Conservation (phyloP, 2,888 invertebrate species). For the Steinernema hermaphroditum region DNA sequence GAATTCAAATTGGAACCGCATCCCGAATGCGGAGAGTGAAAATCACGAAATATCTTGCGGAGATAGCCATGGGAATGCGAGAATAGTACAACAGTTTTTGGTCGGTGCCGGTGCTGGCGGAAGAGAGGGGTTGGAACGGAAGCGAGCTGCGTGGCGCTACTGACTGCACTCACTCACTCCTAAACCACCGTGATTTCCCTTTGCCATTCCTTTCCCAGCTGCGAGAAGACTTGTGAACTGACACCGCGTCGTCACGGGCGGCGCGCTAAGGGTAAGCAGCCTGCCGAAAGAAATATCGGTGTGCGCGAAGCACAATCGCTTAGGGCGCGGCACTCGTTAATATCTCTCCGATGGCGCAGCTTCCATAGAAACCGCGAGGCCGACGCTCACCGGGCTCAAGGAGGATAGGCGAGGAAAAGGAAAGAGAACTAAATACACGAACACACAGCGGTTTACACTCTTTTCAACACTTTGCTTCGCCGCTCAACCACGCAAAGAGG, state of each 20-base stretch:
- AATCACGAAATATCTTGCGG: too few relatives aligned
- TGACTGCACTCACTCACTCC: not conserved
- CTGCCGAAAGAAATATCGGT: slow-evolving; percentile 24
- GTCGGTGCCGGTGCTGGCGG: not conserved
- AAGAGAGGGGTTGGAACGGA: not conserved
- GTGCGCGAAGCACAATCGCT: slow-evolving; percentile 20
- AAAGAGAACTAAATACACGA: slow-evolving; percentile 8
- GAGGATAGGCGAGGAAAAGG: not conserved
- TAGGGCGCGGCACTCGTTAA: slow-evolving; percentile 29
- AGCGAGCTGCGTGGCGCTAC: not conserved
- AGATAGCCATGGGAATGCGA: not conserved
- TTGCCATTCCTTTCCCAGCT: not conserved
- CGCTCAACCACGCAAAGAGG: not conserved
- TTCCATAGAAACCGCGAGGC: slow-evolving; percentile 22
- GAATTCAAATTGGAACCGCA: slow-evolving; percentile 7
- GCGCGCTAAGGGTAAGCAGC: slow-evolving; percentile 24
- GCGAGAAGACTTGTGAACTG: slow-evolving; percentile 18
- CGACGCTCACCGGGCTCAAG: slow-evolving; percentile 15
- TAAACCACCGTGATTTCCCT: slow-evolving; percentile 13
- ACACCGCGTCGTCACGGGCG: slow-evolving; percentile 17
- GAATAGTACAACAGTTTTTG: not conserved
- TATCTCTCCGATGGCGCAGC: slow-evolving; percentile 17
- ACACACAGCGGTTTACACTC: slow-evolving; percentile 21
- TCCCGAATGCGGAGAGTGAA: too few relatives aligned
- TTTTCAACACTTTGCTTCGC: not conserved